Base-by-base conservation (phyloP, 2,797 vertebrate species). In the Premnoplex brunnescens region DNA sequence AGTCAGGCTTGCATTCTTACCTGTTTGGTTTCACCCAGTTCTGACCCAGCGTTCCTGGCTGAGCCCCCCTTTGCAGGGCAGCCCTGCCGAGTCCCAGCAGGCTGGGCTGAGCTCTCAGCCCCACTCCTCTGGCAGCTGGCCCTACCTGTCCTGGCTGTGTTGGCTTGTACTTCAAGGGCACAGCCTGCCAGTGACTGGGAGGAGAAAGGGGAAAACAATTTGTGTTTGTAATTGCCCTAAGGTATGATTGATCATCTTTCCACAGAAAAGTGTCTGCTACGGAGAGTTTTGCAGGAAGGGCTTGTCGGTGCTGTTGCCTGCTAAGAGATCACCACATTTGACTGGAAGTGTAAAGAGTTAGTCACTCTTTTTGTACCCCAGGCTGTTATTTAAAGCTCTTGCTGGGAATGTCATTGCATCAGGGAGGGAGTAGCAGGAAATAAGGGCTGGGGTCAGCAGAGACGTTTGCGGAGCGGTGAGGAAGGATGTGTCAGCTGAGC, bases 271-370 rank as follows among this genome's bases (percentile, higher is more conserved):
- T 0, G 1, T 56, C 62, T 96, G 94, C 68, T 88, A 54, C 89
- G 63, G 60, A 75, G 89, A 84, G 83, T 85, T 84, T 92, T 96
- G 86, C 75, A 94, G 77, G 93, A 86, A 97, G 93, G 92, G 94
- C 96, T 97, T 91, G 94, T 85, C 79, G 46, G 94, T 88, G 91
- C 75, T 17, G 20, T 80, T 86, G 52, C 73, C 52, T 96, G 64
- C 77, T 71, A 91, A 85, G 95, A 97, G 90, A 77, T 94, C 90
- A 85, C 72, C 1, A 4, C 8, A 22, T 91, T 16, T 85, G 95
- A 92, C 92, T 95, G 77, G 95, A 95, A 92, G 73, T 37, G 54
- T 88, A 78, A 97, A 93, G 91, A 68, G 41, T 94, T 88, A 95
- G 68, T 96, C 92, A 83, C 72, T 58, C 27, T 18, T 3, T 49